Conservation (phyloP, 2,113 vertebrate genomes). For the Larimichthys crocea region DNA sequence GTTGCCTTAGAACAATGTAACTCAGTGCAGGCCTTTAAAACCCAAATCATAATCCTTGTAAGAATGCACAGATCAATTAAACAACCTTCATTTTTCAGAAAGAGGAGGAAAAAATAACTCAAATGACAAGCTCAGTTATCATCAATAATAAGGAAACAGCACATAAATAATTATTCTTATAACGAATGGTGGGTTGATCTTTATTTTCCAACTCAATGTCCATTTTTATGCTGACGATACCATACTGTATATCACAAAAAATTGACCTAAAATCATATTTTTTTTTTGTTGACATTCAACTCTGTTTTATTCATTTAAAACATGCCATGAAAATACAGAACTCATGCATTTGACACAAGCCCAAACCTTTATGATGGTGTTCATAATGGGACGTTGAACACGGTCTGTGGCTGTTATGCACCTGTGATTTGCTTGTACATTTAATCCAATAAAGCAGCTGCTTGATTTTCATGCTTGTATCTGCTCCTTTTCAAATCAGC, state of each 20-base stretch:
- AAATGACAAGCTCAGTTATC: background rate
- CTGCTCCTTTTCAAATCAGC: slow-evolving; percentile 59
- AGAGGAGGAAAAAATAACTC: background rate
- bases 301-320: background rate
- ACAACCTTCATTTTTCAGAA: background rate
- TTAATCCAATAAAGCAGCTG: slow-evolving; percentile 51
- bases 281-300: background rate
- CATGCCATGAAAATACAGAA: background rate
- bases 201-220: background rate
- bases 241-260: background rate
- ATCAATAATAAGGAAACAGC: background rate
- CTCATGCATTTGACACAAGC: background rate
- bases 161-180: background rate
- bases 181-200: background rate
- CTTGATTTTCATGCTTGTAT: slow-evolving; percentile 47
- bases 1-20: background rate
- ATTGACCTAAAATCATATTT: background rate
- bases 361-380: background rate
- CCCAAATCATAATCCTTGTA: too few species aligned
- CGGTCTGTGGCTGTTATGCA: background rate
- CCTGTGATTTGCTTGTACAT: slow-evolving; percentile 20
- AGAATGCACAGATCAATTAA: background rate
- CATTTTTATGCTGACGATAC: background rate
- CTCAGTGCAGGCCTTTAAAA: background rate
- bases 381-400: background rate